Percentiles rank a stretch among this genome's conserved stretches.
phyloP scores from a whole-genome alignment of 2,113 vertebrate species.

The Riparia riparia region DNA sequence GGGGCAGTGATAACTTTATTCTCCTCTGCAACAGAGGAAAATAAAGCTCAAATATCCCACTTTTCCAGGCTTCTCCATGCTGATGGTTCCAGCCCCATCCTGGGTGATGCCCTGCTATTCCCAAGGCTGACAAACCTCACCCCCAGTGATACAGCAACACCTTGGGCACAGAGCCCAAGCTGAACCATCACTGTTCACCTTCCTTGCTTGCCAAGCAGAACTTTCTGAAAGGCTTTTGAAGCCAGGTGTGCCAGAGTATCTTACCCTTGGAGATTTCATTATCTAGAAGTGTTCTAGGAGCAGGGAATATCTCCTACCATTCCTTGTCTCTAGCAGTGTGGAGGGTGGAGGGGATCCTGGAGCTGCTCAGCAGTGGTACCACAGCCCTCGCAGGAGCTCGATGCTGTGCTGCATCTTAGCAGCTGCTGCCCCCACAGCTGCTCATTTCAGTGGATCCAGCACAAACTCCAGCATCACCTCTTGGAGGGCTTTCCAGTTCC shows the following conservation, averaged over 20 bases:
- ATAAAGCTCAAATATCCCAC: neutral
- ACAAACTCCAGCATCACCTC: neutral
- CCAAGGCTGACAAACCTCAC: neutral
- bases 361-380: neutral
- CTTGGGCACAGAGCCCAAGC: accelerated
- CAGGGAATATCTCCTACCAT: neutral
- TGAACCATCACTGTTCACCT: accelerated
- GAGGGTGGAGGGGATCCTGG: neutral
- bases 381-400: accelerated
- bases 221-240: neutral
- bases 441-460: neutral
- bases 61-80: neutral
- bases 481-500: neutral
- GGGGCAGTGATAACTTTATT: neutral
- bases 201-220: neutral
- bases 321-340: neutral
- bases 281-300: neutral
- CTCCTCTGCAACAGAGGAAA: neutral
- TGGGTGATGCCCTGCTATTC: neutral
- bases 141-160: neutral
- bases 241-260: neutral
- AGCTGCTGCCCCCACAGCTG: neutral
- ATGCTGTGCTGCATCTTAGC: neutral
- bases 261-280: neutral
- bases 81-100: neutral